These are phyloP conservation scores for Coptodon rendalli DNA, from an alignment of 2,113 vertebrate genomes.

Conservation along the genomic window DNA sequence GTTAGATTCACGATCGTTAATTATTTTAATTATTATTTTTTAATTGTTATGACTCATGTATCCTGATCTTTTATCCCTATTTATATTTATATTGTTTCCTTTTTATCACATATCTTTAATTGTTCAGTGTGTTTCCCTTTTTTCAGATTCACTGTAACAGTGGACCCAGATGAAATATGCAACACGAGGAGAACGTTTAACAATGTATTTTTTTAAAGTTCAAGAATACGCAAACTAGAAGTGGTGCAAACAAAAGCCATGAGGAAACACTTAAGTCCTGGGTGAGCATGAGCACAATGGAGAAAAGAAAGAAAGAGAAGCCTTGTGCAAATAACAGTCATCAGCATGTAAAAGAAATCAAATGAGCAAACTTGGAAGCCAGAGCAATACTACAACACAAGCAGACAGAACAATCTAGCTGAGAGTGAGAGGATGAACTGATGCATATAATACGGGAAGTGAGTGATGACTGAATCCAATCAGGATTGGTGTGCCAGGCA, in stretches of 20 bases:
- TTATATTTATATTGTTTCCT: not conserved
- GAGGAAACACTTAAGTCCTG: not conserved
- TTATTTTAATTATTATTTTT: not conserved
- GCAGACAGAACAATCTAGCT: not conserved
- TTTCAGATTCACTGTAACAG: not conserved
- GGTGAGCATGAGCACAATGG: not conserved
- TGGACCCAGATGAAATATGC: not conserved
- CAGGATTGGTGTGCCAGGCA: not conserved
- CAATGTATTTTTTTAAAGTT: not conserved
- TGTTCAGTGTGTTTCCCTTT: not conserved
- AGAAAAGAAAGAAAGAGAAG: not conserved
- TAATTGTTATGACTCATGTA: not conserved
- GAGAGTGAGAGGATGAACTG: not conserved
- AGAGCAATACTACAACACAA: not conserved
- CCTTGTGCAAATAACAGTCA: not conserved
- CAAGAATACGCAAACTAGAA: not conserved
- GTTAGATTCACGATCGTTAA: not conserved
- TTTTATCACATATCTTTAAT: accelerated
- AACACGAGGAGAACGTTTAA: not conserved
- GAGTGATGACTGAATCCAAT: not conserved
- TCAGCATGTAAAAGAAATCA: not conserved
- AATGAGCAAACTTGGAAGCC: not conserved
- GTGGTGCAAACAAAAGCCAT: not conserved
- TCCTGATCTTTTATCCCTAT: not conserved
- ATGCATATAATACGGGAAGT: not conserved